Base-by-base conservation (phyloP, 2,113 vertebrate genomes). In the Pipra filicauda region DNA sequence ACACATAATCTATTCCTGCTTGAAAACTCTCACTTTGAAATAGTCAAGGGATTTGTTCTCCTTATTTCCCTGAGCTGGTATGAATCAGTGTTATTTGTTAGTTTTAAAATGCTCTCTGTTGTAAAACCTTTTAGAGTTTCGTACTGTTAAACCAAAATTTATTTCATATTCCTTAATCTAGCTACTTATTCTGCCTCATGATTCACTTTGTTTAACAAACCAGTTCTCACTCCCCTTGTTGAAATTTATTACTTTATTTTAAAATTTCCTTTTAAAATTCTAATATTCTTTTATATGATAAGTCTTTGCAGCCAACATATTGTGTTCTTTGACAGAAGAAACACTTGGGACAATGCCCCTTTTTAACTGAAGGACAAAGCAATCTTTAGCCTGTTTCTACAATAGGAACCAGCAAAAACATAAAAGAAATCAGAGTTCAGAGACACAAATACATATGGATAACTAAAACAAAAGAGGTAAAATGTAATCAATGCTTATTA, bases 401-500 rank as follows among this genome's bases (percentile, higher is more conserved):
- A 83, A 46, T 17, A 70, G 11, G 12, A 79, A 54, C 3, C 18
- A 91, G 62, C 19, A 67, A 78, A 94, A 69, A 13, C 11, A 82
- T 22, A 21, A 83, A 35, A 80, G n/a, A 62, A 80, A 51, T 24
- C 30, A 19, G 46, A 74, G 33, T 90, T 73, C 73, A 62, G 76
- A 52, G 73, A 85, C 23, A 81, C 48, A 90, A 93, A 77, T 6
- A 11, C 57, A 28, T 78, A 93, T 61, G 49, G 57, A 74, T 52
- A 93, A 61, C 51, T 72, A n/a, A 91, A 93, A 37, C 18, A 93
- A 55, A 93, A 94, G 91, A 92, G 37, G 72, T 74, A 96, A 97
- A 94, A 85, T 55, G 65, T 95, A 96, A 95, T 94, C 71, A 89
- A 96, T 94, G 81, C 88, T 97, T 97, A 88, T 84, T 74, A 95